A percentile compares a stretch with the other conserved stretches of the same genome.
phyloP scores from a whole-genome alignment of 2,797 vertebrate species.

The Squalus acanthias region DNA sequence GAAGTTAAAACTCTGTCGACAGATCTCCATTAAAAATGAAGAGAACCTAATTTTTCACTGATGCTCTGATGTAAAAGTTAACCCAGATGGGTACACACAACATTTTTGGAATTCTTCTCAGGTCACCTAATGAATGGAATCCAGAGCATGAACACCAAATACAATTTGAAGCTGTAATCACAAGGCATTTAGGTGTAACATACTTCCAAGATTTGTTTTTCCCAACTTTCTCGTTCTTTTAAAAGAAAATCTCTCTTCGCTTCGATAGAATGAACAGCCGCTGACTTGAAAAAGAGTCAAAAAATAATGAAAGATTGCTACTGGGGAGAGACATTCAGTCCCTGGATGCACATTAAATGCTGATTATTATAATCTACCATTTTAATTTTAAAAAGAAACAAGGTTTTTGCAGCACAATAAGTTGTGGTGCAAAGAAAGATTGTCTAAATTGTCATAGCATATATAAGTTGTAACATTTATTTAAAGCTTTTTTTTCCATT shows the following conservation, averaged over 20 bases:
- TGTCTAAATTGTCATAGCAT: not conserved
- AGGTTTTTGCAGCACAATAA: not conserved
- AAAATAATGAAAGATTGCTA: not conserved
- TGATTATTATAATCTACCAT: not conserved
- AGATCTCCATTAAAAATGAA: not conserved
- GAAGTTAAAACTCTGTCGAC: not conserved
- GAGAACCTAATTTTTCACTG: constrained; percentile 23
- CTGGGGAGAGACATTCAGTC: not conserved
- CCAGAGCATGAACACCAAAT: not conserved
- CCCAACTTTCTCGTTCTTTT: not conserved
- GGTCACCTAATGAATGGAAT: not conserved
- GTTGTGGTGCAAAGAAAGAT: not conserved
- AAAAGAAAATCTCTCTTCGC: not conserved
- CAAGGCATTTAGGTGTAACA: no score
- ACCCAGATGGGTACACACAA: constrained; percentile 8
- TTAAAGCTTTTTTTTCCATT: not conserved
- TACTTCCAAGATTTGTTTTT: not conserved
- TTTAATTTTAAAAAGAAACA: not conserved
- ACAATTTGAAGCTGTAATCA: not conserved
- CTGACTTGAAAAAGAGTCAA: not conserved
- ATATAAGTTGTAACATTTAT: not conserved
- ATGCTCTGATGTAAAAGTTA: not conserved
- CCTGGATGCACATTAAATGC: not conserved
- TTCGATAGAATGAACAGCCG: not conserved
- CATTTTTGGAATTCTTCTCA: constrained; percentile 24